Percentiles rank a stretch among this genome's conserved stretches.
Conservation (phyloP, 2,113 vertebrate species). For the Gobio gobio region DNA sequence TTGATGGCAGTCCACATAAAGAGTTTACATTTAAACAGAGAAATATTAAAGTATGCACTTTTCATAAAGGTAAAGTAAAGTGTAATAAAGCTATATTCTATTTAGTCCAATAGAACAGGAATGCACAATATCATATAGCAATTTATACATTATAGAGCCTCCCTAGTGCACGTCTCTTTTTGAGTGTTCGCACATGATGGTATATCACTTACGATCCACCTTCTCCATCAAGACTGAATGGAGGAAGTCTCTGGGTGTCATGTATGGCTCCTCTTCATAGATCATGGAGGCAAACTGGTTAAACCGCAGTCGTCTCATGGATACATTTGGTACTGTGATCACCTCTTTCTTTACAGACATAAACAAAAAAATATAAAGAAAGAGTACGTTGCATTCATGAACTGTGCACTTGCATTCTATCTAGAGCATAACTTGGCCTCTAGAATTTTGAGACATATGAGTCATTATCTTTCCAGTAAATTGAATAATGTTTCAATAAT, state of each 20-base stretch:
- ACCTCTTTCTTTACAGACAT: slow-evolving; percentile 47
- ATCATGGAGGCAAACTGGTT: slow-evolving; percentile 88
- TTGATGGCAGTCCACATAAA: neutral
- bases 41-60: neutral
- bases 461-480: neutral
- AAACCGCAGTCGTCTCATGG: slow-evolving; percentile 83
- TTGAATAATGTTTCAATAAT: neutral
- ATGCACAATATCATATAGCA: neutral
- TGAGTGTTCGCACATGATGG: neutral
- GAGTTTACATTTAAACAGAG: neutral
- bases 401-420: neutral
- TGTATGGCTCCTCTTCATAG: slow-evolving; percentile 87
- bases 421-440: neutral
- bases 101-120: neutral
- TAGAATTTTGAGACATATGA: neutral
- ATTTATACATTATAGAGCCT: neutral
- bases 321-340: slow-evolving; percentile 56
- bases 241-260: slow-evolving; percentile 97
- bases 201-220: slow-evolving; percentile 83
- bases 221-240: slow-evolving; percentile 92
- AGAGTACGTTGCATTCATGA: neutral
- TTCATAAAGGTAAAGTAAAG: neutral
- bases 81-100: neutral
- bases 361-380: slow-evolving; percentile 12
- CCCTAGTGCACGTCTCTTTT: neutral